Evolutionary conservation across 2,113 vertebrate genomes (phyloP).

Genomic region (Capricornis sumatraensis): DNA sequence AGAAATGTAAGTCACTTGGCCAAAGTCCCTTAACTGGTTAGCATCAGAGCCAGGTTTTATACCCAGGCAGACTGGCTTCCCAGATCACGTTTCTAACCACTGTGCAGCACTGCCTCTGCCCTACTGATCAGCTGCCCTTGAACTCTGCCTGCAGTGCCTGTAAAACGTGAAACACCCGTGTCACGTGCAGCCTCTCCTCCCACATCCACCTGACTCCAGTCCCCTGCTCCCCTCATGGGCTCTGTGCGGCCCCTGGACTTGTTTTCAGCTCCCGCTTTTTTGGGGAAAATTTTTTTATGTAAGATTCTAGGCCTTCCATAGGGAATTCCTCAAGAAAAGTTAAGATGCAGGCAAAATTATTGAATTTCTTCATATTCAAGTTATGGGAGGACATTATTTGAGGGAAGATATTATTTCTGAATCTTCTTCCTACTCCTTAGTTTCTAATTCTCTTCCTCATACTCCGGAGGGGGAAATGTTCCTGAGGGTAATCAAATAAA

Average conservation of each 20-base stretch:
- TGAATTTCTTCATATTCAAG: slow-evolving; percentile 27
- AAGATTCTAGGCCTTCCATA: background rate
- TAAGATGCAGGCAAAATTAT: background rate
- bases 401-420: background rate
- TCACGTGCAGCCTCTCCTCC: background rate
- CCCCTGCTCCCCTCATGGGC: background rate
- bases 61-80: background rate
- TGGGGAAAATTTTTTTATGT: background rate
- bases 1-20: background rate
- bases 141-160: background rate
- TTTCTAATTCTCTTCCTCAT: slow-evolving; percentile 26
- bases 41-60: background rate
- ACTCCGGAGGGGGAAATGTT: background rate
- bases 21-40: background rate
- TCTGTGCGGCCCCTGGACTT: background rate
- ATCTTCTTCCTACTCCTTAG: slow-evolving; percentile 8
- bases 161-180: background rate
- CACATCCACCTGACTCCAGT: background rate
- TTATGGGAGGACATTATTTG: background rate
- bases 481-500: background rate
- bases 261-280: background rate
- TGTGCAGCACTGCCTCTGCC: accelerated
- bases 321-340: background rate
- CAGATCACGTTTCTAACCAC: background rate
- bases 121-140: background rate